These are phyloP conservation scores for Hirundichthys speculiger DNA, from an alignment of 2,113 vertebrate genomes.

Conservation along the genomic window DNA sequence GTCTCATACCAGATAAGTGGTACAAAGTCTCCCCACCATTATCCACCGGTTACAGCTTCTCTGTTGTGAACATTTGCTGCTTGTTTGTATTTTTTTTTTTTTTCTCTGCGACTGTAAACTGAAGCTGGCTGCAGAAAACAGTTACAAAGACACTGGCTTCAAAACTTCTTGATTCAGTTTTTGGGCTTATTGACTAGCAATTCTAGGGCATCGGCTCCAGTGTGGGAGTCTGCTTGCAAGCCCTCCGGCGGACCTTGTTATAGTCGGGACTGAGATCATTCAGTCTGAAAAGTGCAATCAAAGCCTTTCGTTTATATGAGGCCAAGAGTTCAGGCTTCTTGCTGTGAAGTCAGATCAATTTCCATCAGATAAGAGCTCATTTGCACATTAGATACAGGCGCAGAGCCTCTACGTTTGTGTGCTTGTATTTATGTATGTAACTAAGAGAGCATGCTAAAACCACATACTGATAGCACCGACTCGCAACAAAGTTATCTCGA, in stretches of 20 bases:
- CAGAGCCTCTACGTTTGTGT: conserved; percentile 14
- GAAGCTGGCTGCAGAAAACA: neutral
- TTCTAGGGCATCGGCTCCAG: too few species aligned
- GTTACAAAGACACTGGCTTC: neutral
- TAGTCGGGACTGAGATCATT: neutral
- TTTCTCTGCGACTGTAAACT: too few species aligned
- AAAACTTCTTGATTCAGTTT: neutral
- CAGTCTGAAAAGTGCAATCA: conserved; percentile 8
- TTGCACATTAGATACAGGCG: conserved; percentile 34
- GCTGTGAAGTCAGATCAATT: conserved; percentile 60
- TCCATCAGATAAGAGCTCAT: conserved; percentile 72
- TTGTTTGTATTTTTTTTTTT: too few species aligned
- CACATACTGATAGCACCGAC: too few species aligned
- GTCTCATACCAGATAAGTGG: conserved; percentile 27
- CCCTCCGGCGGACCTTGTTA: neutral
- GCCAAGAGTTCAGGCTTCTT: conserved; percentile 53
- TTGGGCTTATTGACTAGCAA: too few species aligned
- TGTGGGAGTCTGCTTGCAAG: neutral
- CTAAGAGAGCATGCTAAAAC: conserved; percentile 24
- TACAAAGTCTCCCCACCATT: conserved; percentile 21
- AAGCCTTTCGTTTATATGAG: conserved; percentile 35
- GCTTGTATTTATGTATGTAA: conserved; percentile 46
- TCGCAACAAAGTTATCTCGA: too few species aligned
- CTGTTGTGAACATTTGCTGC: neutral
- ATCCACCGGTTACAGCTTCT: neutral